These are phyloP conservation scores for Procambarus clarkii DNA, from an alignment of 1,140 invertebrate genomes.

Conservation along the genomic window DNA sequence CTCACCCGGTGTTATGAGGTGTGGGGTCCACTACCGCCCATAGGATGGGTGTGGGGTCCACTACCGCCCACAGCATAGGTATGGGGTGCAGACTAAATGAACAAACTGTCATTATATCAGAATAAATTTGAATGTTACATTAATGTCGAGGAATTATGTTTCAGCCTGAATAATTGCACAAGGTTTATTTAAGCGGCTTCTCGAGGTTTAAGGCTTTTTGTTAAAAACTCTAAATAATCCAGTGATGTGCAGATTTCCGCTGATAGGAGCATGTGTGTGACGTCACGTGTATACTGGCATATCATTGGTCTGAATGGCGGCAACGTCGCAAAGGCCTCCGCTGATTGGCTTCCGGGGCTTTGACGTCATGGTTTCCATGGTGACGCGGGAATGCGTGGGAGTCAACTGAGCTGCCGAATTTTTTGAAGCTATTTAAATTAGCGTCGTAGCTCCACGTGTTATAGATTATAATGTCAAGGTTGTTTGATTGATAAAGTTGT, in stretches of 20 bases:
- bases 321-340: background rate
- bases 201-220: no score
- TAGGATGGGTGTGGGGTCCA: no score
- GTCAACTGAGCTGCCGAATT: background rate
- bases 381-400: background rate
- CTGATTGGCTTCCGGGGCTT: background rate
- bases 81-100: no score
- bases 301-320: background rate
- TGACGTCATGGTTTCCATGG: slow-evolving; percentile 6
- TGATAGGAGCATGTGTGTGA: background rate
- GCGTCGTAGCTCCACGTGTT: background rate
- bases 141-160: no score
- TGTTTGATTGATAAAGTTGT: no score
- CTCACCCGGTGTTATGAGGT: no score
- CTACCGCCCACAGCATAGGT: no score
- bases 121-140: no score
- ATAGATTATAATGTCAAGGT: background rate
- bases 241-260: background rate
- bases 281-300: background rate
- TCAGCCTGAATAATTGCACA: background rate
- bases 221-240: background rate
- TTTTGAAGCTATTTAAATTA: background rate
- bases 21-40: no score
- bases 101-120: no score
- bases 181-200: background rate